Evolutionary conservation across 2,888 invertebrate species (phyloP), one percentile per base, ranked within the genome.

Genomic region (Nomada fucata): DNA sequence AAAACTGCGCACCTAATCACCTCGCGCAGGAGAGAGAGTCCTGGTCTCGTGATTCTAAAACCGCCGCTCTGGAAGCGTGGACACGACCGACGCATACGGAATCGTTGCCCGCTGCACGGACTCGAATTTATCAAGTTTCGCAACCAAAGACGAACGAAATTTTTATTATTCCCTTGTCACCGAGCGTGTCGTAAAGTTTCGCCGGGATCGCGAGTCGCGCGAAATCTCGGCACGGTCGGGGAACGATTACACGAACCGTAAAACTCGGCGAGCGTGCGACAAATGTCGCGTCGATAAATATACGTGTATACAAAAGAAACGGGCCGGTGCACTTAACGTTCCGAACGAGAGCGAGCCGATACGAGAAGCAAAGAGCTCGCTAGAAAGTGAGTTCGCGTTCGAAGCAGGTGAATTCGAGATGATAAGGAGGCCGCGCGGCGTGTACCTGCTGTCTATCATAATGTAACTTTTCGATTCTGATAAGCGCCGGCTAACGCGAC

Each of bases 401-500:
- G 42, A 59, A 59, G 23, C 77, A 73, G 73, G 72, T 67, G 77
- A 59, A 73, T 53, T 53, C 42, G 50, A 44, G 73, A 15, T 50
- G 65, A 57, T 76, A 67, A 79, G 23, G 23, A 42, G 67, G 42
- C n/a, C n/a, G 55, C 42, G 55, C 60, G 65, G 65, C 76, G 1
- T 52, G 18, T 23, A 20, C 44, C 10, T 11, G 10, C 9, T 29
- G 44, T 70, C 60, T 75, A 81, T 80, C 74, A 26, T 68, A 72
- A 72, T 63, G 81, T 53, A 71, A 63, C 75, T 82, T 81, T 61
- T 15, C 55, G 57, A 64, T 61, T 71, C 70, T 53, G 82, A 82
- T 82, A 82, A 82, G 71, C 53, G 44, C 50, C 18, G 18, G 13
- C 36, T 9, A 55, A 50, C 26, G 23, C 55, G 72, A 59, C 53